These are phyloP conservation scores for Bembecia ichneumoniformis DNA, from an alignment of 2,888 invertebrate species.

Conservation along the genomic window DNA sequence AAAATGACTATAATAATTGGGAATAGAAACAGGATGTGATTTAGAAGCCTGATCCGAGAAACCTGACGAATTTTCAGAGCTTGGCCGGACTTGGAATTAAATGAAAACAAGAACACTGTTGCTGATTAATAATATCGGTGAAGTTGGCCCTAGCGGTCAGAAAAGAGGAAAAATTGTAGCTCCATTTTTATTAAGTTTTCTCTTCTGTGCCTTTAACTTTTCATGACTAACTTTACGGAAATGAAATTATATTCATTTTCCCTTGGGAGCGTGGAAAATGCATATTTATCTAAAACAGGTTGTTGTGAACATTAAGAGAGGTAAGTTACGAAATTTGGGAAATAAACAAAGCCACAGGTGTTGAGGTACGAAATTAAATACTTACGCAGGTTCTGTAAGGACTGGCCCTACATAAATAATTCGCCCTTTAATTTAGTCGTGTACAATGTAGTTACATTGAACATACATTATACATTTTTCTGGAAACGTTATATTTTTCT, in stretches of 20 bases:
- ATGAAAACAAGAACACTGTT: too few species aligned
- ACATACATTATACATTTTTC: not conserved
- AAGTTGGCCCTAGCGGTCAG: too few species aligned
- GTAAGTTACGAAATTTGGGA: conserved; percentile 27
- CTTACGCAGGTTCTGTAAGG: conserved; percentile 13
- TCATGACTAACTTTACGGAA: not conserved
- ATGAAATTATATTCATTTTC: not conserved
- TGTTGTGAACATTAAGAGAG: conserved; percentile 25
- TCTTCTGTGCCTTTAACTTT: too few species aligned
- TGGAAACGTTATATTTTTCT: too few species aligned
- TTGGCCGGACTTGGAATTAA: too few species aligned
- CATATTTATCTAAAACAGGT: conserved; percentile 27
- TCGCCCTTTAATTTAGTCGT: conserved; percentile 30
- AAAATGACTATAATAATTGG: too few species aligned
- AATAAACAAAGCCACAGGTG: conserved; percentile 64
- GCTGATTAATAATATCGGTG: too few species aligned
- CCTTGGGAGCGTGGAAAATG: not conserved
- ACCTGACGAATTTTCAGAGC: too few species aligned
- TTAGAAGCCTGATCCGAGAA: too few species aligned
- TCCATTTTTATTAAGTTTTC: too few species aligned
- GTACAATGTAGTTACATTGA: not conserved
- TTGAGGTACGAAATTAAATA: conserved; percentile 42
- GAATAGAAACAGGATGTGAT: too few species aligned
- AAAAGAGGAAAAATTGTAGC: too few species aligned
- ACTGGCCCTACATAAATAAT: conserved; percentile 43